A percentile compares a stretch with the other conserved stretches of the same genome.
Evolutionary conservation across 1,140 invertebrate species (phyloP).

Genomic region (Pollicipes pollicipes): DNA sequence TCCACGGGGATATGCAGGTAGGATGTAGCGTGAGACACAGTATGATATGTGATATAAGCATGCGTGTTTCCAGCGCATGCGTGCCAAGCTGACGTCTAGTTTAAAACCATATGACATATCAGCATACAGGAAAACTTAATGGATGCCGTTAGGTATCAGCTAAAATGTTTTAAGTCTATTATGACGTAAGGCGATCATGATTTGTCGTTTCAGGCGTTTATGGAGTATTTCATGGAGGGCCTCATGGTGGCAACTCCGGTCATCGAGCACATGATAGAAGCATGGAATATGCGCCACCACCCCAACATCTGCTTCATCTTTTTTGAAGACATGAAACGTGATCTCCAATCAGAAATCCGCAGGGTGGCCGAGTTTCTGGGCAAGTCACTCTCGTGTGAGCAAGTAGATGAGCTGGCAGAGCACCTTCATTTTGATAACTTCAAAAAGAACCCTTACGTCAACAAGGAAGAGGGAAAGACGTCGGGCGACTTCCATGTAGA

Average conservation of each 20-base stretch:
- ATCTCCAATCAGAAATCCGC: conserved; percentile 18
- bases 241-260: conserved; percentile 9
- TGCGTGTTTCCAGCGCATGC: too few relatives aligned
- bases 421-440: too few relatives aligned
- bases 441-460: conserved; percentile 24
- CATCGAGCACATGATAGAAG: conserved; percentile 16
- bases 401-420: conserved; percentile 18
- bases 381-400: conserved; percentile 22
- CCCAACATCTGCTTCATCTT: conserved; percentile 20
- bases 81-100: too few relatives aligned
- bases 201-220: neutral
- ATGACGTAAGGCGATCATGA: too few relatives aligned
- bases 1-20: too few relatives aligned
- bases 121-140: too few relatives aligned
- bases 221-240: conserved; percentile 9
- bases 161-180: too few relatives aligned
- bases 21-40: too few relatives aligned
- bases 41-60: too few relatives aligned
- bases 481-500: conserved; percentile 20
- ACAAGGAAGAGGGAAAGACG: conserved; percentile 24
- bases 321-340: conserved; percentile 20
- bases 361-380: conserved; percentile 26
- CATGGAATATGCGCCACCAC: conserved; percentile 16
- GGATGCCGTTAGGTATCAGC: too few relatives aligned
- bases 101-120: neutral